A percentile compares a stretch with the other conserved stretches of the same genome.
Conservation (phyloP, 1,140 invertebrate genomes). For the Sarcophaga bullata region DNA sequence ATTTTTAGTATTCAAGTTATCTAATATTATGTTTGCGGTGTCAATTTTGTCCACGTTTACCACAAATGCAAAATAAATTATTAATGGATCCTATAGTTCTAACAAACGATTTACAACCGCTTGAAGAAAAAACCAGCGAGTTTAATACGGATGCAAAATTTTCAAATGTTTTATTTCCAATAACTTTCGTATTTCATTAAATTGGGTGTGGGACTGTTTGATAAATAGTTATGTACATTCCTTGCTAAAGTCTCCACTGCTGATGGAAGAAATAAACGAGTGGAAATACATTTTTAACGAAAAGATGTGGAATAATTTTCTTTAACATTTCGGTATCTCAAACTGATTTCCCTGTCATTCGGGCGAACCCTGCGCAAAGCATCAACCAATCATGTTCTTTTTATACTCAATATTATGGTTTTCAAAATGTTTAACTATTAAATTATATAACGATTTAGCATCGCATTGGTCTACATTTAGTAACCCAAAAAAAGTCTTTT, state of each 20-base stretch:
- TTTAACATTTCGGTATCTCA: not conserved
- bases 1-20: too few relatives aligned
- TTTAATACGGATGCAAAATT: constrained; percentile 23
- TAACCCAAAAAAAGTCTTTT: too few relatives aligned
- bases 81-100: constrained; percentile 8
- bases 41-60: constrained; percentile 7
- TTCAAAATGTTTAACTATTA: constrained; percentile 14
- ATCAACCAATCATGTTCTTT: constrained; percentile 21
- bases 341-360: constrained; percentile 12
- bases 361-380: not conserved
- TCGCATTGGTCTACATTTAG: too few relatives aligned
- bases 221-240: constrained; percentile 21
- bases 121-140: constrained; percentile 11
- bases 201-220: constrained; percentile 8
- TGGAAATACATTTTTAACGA: constrained; percentile 21
- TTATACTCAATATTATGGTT: constrained; percentile 16
- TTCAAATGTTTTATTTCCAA: not conserved
- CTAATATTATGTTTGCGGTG: too few relatives aligned
- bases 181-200: constrained; percentile 23
- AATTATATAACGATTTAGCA: too few relatives aligned
- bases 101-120: not conserved
- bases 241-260: constrained; percentile 15
- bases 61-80: constrained; percentile 16
- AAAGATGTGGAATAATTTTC: constrained; percentile 23
- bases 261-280: not conserved